Evolutionary conservation across 2,888 invertebrate genomes (phyloP).

Genomic region (Alloplasta piceator): DNA sequence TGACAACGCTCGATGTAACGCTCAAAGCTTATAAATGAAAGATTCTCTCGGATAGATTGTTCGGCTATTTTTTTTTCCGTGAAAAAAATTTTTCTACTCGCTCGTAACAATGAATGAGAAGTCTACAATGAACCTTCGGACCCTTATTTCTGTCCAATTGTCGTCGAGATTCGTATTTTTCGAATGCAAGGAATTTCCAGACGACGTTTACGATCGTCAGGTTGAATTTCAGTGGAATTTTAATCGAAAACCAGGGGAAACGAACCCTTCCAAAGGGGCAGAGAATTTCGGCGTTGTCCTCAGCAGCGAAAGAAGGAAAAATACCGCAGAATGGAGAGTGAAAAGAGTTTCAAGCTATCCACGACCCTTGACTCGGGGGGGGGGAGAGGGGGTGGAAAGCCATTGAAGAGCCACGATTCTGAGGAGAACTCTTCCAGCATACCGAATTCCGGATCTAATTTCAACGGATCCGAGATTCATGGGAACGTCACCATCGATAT

Average conservation of each 20-base stretch:
- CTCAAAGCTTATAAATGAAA: too few species aligned
- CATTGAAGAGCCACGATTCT: conserved; percentile 1
- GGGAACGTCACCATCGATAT: conserved; percentile 46
- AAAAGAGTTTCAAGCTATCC: conserved; percentile 40
- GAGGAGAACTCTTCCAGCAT: conserved; percentile 6
- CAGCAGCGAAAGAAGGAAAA: neutral
- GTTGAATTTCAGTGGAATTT: conserved; percentile 61
- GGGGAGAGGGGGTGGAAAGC: neutral
- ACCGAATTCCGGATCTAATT: conserved; percentile 57
- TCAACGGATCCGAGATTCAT: conserved; percentile 54
- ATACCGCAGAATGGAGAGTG: conserved; percentile 46
- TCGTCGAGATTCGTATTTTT: neutral
- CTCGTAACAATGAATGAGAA: neutral
- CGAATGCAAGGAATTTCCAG: conserved; percentile 37
- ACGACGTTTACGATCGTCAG: conserved; percentile 39
- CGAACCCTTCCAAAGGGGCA: neutral
- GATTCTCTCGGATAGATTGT: too few species aligned
- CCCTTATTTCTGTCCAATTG: neutral
- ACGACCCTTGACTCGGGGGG: neutral
- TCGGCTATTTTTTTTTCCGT: neutral
- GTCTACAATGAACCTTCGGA: conserved; percentile 1
- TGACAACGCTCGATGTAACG: neutral
- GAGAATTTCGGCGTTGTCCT: neutral
- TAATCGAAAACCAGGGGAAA: conserved; percentile 57
- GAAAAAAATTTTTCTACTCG: conserved; percentile 14